Base-by-base conservation (phyloP, 2,888 invertebrate species). In the Caenorhabditis sp. region DNA sequence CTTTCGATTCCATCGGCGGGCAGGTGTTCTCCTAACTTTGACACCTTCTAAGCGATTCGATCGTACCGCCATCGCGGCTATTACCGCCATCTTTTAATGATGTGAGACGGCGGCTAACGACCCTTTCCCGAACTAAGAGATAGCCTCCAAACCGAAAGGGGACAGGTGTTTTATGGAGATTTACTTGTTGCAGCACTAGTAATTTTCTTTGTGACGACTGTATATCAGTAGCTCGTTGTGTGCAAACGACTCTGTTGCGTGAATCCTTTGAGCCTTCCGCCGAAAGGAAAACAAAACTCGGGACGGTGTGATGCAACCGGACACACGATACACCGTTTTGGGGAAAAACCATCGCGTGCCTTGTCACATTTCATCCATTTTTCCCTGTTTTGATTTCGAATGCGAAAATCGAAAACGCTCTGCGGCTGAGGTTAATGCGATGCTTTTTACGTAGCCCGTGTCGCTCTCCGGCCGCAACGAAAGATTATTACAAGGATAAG, bases 401-500 rank as follows among this genome's bases (percentile, higher is more conserved):
- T 15, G 48, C 56, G 50, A 43, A 63, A 32, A 3, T n/a, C 20
- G 22, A 45, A 53, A 61, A 50, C 32, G 45, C 30, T 27, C 11
- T n/a, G 15, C 26, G 48, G 37, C 32, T 65, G 55, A 58, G 68
- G 58, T 59, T 68, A 58, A 50, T 24, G 50, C 45, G 53, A n/a
- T 41, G 30, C 35, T 35, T 65, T 48, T 45, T 53, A n/a, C 48
- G 32, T 35, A 11, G 35, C 52, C 50, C 35, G 39, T 48, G 46
- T 35, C 39, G 20, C 53, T 37, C 63, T 24, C 39, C 39, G 46
- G 20, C 37, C 45, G 50, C 43, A 43, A 48, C 56, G 43, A 50
- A 32, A 68, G 70, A 70, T 70, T 70, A 70, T 70, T 70, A 70
- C 59, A 70, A 59, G 70, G 70, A 70, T 70, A 70, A 70, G 68